phyloP scores from a whole-genome alignment of 2,113 vertebrate genomes.

The Centrocercus urophasianus region DNA sequence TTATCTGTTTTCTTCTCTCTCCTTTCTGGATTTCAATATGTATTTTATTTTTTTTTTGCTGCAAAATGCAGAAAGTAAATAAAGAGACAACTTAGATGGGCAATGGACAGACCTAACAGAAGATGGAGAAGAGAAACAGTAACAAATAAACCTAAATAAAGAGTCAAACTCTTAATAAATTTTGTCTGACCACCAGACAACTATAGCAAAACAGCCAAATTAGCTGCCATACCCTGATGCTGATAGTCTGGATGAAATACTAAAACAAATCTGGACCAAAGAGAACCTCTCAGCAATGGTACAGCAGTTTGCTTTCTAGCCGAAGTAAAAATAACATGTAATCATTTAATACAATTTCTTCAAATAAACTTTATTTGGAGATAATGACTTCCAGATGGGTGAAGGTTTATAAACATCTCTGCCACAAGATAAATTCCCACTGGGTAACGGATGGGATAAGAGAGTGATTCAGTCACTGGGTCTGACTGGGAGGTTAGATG shows the following conservation, averaged over 20 bases:
- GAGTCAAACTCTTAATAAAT: conserved; percentile 61
- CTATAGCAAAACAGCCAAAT: conserved; percentile 21
- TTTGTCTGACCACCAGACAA: conserved; percentile 4
- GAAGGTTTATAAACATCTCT: conserved; percentile 56
- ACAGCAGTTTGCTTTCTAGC: conserved; percentile 41
- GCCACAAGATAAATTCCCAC: conserved; percentile 15
- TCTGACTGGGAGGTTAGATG: not conserved
- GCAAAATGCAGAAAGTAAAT: conserved; percentile 16
- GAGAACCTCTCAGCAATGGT: conserved; percentile 13
- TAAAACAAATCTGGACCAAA: conserved; percentile 12
- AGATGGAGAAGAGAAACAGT: conserved; percentile 4
- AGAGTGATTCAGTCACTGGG: not conserved
- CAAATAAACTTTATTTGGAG: conserved; percentile 65
- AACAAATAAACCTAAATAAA: conserved; percentile 48
- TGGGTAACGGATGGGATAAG: conserved; percentile 16
- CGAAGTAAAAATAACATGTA: conserved; percentile 46
- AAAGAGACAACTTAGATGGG: not conserved
- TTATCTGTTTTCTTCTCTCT: not conserved
- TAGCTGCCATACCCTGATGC: conserved; percentile 36
- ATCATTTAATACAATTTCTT: conserved; percentile 62
- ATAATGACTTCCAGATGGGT: conserved; percentile 61
- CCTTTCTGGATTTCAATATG: not conserved
- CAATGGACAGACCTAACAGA: not conserved
- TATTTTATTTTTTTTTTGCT: not conserved
- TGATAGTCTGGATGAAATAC: conserved; percentile 44